Evolutionary conservation across 1,140 invertebrate genomes (phyloP).

Genomic region (Theocolax elegans): DNA sequence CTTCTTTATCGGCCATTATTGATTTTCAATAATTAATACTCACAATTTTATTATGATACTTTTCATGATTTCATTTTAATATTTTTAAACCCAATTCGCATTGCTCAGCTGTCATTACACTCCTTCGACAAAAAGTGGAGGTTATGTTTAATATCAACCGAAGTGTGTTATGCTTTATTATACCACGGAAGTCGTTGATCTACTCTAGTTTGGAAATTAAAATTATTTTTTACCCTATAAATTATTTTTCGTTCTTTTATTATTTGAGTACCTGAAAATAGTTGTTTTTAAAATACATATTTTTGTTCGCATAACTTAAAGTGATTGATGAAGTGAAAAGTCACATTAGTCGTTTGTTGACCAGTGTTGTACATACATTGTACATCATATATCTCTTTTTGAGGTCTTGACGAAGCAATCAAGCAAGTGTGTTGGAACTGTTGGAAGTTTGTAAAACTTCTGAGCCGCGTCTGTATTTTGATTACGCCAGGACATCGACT

Average conservation of each 20-base stretch:
- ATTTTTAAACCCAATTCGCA: background rate
- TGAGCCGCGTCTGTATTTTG: conserved; percentile 32
- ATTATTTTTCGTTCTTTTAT: too few relatives aligned
- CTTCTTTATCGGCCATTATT: conserved; percentile 45
- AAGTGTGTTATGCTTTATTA: background rate
- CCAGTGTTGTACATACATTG: conserved; percentile 1
- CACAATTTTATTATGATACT: conserved; percentile 2
- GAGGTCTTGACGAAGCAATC: conserved; percentile 21
- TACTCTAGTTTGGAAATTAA: background rate
- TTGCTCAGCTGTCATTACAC: background rate
- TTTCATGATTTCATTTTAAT: background rate
- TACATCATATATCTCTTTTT: too few relatives aligned
- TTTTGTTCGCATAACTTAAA: background rate
- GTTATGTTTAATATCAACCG: background rate
- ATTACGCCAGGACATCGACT: background rate
- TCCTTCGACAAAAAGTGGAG: background rate
- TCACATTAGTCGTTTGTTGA: conserved; percentile 2
- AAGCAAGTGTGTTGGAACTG: conserved; percentile 5
- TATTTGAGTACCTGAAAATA: too few relatives aligned
- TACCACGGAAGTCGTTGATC: conserved; percentile 6
- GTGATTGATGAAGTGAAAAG: background rate
- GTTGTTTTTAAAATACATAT: too few relatives aligned
- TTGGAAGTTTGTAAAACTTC: conserved; percentile 20
- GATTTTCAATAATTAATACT: background rate
- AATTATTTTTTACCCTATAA: too few relatives aligned